phyloP scores from a whole-genome alignment of 2,113 vertebrate genomes.

The Agapornis roseicollis region DNA sequence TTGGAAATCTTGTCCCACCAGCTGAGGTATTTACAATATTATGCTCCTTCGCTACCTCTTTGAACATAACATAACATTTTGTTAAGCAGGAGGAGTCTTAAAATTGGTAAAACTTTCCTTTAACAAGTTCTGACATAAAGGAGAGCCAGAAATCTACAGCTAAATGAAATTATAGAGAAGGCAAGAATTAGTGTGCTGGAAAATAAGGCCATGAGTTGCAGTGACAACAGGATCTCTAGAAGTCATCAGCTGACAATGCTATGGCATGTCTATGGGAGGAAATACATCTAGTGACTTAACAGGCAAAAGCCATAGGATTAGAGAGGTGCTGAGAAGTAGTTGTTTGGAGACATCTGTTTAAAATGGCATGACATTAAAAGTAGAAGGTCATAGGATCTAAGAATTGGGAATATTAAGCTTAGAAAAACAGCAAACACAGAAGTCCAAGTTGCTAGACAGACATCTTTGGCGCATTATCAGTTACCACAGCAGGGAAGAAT shows the following conservation, averaged over 20 bases:
- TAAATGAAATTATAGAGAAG: background rate
- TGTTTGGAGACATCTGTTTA: background rate
- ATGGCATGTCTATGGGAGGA: background rate
- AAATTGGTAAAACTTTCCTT: background rate
- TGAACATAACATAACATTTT: background rate
- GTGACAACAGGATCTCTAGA: background rate
- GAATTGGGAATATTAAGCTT: conserved; percentile 6
- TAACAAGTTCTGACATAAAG: background rate
- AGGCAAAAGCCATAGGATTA: background rate
- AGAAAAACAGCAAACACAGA: background rate
- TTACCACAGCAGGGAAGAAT: background rate
- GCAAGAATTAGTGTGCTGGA: background rate
- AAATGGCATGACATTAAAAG: background rate
- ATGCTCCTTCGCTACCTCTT: background rate
- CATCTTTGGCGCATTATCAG: background rate
- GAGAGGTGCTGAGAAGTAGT: background rate
- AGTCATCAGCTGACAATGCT: background rate
- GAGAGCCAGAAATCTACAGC: background rate
- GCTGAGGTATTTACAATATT: background rate
- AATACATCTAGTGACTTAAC: background rate
- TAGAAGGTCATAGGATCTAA: background rate
- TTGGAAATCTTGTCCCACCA: background rate
- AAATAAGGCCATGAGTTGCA: background rate
- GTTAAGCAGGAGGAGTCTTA: background rate
- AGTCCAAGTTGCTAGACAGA: background rate